Evolutionary conservation across 2,888 invertebrate species (phyloP).

Genomic region (Tinea trinotella): DNA sequence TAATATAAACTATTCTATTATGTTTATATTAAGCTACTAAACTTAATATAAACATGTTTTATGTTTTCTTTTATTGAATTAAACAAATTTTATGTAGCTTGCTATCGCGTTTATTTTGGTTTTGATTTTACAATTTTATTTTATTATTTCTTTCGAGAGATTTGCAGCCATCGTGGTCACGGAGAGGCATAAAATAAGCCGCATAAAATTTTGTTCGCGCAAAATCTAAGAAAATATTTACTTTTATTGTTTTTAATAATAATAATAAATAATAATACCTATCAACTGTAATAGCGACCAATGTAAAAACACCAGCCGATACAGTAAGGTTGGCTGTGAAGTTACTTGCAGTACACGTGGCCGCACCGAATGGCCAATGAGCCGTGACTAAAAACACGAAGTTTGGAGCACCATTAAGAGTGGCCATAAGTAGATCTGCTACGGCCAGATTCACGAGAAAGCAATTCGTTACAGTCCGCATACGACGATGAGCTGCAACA

Average conservation of each 20-base stretch:
- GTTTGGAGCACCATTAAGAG: constrained; percentile 90
- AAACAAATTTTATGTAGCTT: no score
- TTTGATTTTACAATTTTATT: no score
- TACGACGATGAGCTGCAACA: constrained; percentile 80
- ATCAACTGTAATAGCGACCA: constrained; percentile 93
- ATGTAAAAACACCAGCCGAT: constrained; percentile 90
- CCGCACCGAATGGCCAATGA: constrained; percentile 89
- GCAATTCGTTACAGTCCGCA: constrained; percentile 93
- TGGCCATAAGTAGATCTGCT: constrained; percentile 88
- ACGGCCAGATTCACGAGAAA: constrained; percentile 90
- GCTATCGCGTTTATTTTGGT: no score
- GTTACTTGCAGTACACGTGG: constrained; percentile 89
- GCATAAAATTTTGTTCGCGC: background rate
- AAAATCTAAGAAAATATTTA: no score
- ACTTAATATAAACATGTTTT: background rate
- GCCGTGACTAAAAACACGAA: constrained; percentile 89
- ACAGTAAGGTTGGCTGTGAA: constrained; percentile 93
- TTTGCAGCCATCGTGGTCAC: no score
- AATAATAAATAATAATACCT: constrained; percentile 73
- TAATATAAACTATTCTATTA: background rate
- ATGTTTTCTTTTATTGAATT: no score
- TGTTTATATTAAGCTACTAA: no score
- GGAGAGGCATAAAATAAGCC: no score
- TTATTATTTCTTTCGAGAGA: no score
- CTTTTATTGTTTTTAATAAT: background rate